Percentiles rank a stretch among this genome's conserved stretches.
phyloP scores from a whole-genome alignment of 2,888 invertebrate species.

The Hydrotaea cyrtoneurina region DNA sequence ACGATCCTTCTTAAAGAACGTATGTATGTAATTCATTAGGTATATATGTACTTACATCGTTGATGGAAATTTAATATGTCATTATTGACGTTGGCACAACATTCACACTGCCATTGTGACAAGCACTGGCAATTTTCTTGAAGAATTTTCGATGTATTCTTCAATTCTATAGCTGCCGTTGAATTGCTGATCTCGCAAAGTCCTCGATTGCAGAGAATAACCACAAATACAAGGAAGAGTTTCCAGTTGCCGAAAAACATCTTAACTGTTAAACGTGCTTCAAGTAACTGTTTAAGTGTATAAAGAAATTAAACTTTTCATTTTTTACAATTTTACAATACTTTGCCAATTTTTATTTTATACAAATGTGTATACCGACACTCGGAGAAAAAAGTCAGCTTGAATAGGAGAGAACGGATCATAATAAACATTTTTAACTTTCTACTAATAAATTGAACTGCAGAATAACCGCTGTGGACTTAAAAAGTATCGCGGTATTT shows the following conservation, averaged over 20 bases:
- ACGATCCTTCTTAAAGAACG: no score
- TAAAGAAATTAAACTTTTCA: neutral
- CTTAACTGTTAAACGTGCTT: neutral
- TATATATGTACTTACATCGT: conserved; percentile 53
- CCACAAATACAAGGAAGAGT: neutral
- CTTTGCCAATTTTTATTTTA: conserved; percentile 14
- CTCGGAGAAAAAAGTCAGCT: neutral
- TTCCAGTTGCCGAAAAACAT: neutral
- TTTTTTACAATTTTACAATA: neutral
- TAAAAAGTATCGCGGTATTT: no score
- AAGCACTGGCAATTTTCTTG: conserved; percentile 59
- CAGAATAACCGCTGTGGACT: no score
- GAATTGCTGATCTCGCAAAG: neutral
- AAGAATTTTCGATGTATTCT: conserved; percentile 49
- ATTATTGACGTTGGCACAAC: conserved; percentile 62
- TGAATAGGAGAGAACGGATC: neutral
- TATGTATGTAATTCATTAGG: no score
- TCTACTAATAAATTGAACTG: no score
- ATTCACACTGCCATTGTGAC: conserved; percentile 60
- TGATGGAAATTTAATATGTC: conserved; percentile 62
- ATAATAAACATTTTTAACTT: neutral
- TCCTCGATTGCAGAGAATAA: neutral
- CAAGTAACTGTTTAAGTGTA: neutral
- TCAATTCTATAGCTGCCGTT: neutral
- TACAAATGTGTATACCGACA: neutral